Percentiles rank a stretch among this genome's conserved stretches.
These are phyloP conservation scores for Drosophila crucigera DNA, from an alignment of 2,888 invertebrate genomes.

Conservation along the genomic window DNA sequence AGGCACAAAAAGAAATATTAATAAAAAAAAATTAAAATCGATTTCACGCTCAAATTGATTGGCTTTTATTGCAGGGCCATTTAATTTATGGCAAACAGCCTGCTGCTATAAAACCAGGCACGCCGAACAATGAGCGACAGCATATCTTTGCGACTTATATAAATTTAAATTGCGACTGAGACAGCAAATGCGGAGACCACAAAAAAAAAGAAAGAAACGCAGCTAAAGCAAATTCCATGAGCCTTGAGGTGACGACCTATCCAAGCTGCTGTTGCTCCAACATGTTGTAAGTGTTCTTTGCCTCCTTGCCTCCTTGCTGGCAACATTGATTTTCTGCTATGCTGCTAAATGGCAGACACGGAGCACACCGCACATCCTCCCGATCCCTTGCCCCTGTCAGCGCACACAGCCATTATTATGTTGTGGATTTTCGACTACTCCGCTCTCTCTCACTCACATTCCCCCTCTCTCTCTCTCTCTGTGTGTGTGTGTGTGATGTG, in stretches of 20 bases:
- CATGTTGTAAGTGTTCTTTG: constrained; percentile 51
- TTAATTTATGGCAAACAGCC: constrained; percentile 66
- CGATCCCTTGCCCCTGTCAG: not conserved
- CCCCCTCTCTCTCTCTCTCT: not conserved
- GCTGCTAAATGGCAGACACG: constrained; percentile 71
- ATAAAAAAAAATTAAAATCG: constrained; percentile 62
- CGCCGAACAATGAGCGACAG: constrained; percentile 59
- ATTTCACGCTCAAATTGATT: constrained; percentile 80
- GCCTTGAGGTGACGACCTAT: constrained; percentile 61
- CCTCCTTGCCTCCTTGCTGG: constrained; percentile 34
- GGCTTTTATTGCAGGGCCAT: constrained; percentile 73
- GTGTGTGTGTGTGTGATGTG: not conserved
- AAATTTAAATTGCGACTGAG: constrained; percentile 67
- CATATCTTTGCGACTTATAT: constrained; percentile 71
- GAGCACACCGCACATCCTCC: constrained; percentile 13
- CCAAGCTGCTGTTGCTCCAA: constrained; percentile 49
- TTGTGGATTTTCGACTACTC: constrained; percentile 45
- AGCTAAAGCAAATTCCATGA: constrained; percentile 55
- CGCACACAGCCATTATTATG: constrained; percentile 60
- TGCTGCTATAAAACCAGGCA: constrained; percentile 42
- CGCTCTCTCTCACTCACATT: not conserved
- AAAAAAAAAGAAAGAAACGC: not conserved
- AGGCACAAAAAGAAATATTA: not conserved
- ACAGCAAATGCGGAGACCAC: constrained; percentile 12
- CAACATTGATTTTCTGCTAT: constrained; percentile 73